Evolutionary conservation across 2,797 vertebrate species (phyloP), one percentile per base, ranked within the genome.

Genomic region (Clarias laeviceps): DNA sequence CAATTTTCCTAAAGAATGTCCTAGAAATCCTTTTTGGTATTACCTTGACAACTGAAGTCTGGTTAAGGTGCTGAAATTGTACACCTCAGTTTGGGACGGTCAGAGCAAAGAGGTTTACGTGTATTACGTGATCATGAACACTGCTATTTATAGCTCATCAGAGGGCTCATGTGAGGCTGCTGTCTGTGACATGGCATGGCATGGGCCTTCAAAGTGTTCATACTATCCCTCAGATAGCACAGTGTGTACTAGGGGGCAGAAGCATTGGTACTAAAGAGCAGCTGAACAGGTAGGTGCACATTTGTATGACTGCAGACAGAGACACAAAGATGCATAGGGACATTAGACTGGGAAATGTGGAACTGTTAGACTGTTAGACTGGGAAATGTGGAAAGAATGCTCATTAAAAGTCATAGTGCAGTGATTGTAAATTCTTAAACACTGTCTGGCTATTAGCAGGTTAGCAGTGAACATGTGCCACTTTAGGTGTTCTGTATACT

Each of bases 71-170:
- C 56, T 87, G 94, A 92, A 94, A 94, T 70, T 20, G 80, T 91
- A 94, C 88, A 86, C 92, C 93, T 93, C 92, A 92, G 89, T 92
- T 54, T 90, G 91, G 90, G 88, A 66, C 57, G 20, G 37, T 86
- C 88, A 78, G 57, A 74, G 73, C 54, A 66, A 83, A 54, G 82
- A 92, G 90, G 84, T 61, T 86, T 89, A 78, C 90, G 88, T 93
- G 91, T 92, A 92, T 88, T 94, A 94, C 94, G 91, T 94, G 95
- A 94, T 94, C 89, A 91, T 90, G 93, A 89, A 90, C 88, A 82
- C 83, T 61, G 32, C 91, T 96, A 96, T 95, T 95, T 95, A 95
- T 95, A 95, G 92, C 90, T 72, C 90, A 94, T 94, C 94, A 94
- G 92, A 93, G 89, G 91, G 90, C 90, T 88, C 45, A 11, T 37